Conservation (phyloP, 1,140 invertebrate genomes). For the Brachionus rubens region DNA sequence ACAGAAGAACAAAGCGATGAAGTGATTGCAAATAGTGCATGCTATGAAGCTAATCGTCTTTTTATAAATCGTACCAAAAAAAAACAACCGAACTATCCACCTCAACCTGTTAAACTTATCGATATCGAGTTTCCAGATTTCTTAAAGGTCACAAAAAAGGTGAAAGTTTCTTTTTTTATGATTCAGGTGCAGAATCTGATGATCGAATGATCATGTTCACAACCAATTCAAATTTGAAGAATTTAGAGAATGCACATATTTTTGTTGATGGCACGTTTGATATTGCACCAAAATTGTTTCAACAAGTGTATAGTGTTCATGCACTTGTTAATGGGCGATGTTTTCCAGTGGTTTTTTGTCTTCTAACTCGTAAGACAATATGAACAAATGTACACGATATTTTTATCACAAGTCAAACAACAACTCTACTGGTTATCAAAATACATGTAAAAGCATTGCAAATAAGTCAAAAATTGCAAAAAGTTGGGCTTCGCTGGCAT, state of each 20-base stretch:
- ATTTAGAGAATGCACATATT: slow-evolving; percentile 30
- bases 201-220: slow-evolving; percentile 35
- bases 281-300: too few relatives aligned
- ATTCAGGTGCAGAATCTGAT: not conserved
- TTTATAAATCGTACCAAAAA: not conserved
- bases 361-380: too few relatives aligned
- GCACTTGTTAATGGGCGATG: too few relatives aligned
- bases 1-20: not conserved
- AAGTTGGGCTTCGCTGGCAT: too few relatives aligned
- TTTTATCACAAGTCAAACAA: too few relatives aligned
- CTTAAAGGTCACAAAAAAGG: not conserved
- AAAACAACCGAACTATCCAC: not conserved
- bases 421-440: too few relatives aligned
- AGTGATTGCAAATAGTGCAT: not conserved
- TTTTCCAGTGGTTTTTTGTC: too few relatives aligned
- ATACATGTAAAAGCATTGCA: too few relatives aligned
- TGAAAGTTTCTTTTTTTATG: slow-evolving; percentile 10
- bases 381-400: too few relatives aligned
- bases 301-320: too few relatives aligned
- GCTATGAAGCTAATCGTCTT: not conserved
- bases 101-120: not conserved
- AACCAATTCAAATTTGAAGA: not conserved
- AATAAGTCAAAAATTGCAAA: too few relatives aligned
- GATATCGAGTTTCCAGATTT: slow-evolving; percentile 26
- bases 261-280: too few relatives aligned